Conservation (phyloP, 2,113 vertebrate genomes). For the Alligator sinensis region DNA sequence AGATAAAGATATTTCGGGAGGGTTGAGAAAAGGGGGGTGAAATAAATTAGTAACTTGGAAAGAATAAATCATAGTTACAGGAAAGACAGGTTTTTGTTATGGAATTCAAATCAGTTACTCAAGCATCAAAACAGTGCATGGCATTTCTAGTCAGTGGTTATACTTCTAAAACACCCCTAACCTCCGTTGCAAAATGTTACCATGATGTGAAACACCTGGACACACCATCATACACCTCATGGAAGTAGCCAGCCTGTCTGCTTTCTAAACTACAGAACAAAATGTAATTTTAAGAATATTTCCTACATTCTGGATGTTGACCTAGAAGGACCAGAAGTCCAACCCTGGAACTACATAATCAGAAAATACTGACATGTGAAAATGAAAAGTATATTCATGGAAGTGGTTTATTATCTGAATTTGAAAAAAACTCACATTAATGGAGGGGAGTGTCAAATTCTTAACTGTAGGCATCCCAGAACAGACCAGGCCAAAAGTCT, state of each 20-base stretch:
- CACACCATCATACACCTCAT: background rate
- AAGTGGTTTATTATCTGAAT: background rate
- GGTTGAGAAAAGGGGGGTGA: background rate
- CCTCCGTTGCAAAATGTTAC: background rate
- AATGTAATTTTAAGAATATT: background rate
- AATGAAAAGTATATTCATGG: background rate
- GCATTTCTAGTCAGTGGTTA: background rate
- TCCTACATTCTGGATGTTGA: background rate
- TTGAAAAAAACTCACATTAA: background rate
- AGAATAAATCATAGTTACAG: background rate
- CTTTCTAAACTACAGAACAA: background rate
- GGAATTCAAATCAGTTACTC: background rate
- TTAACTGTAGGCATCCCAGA: background rate
- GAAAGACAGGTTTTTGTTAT: background rate
- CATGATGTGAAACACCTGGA: background rate
- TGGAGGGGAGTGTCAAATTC: background rate
- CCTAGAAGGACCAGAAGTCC: too few relatives aligned
- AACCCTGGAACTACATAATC: background rate
- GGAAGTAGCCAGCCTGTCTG: background rate
- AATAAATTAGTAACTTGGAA: background rate
- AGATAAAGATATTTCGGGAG: background rate
- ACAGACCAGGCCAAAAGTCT: background rate
- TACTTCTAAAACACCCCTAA: background rate
- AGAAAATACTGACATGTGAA: constrained; percentile 5
- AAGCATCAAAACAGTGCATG: background rate